Evolutionary conservation across 2,797 vertebrate species (phyloP).

Genomic region (Rhadinocentrus ornatus): DNA sequence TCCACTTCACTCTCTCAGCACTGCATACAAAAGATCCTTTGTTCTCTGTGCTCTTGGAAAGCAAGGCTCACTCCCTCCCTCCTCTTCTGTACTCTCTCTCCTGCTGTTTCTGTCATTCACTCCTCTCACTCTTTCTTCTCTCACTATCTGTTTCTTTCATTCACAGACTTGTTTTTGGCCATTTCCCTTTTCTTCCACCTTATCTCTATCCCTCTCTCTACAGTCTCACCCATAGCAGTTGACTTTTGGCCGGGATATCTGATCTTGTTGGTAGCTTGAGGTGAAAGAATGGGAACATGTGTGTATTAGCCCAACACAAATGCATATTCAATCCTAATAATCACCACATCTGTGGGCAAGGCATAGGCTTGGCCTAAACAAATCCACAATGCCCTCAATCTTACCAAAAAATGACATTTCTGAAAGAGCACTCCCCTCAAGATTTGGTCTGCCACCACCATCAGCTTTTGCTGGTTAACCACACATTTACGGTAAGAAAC

Average conservation of each 20-base stretch:
- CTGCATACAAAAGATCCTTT: slow-evolving; percentile 86
- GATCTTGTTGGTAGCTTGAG: slow-evolving; percentile 22
- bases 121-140: slow-evolving; percentile 56
- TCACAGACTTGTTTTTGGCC: slow-evolving; percentile 53
- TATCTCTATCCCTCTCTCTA: slow-evolving; percentile 22
- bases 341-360: slow-evolving; percentile 28
- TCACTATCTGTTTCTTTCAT: slow-evolving; percentile 72
- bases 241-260: slow-evolving; percentile 26
- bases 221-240: slow-evolving; percentile 18
- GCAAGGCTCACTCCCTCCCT: slow-evolving; percentile 79
- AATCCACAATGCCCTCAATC: slow-evolving; percentile 56
- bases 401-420: slow-evolving; percentile 53
- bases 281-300: slow-evolving; percentile 23
- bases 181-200: slow-evolving; percentile 19
- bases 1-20: slow-evolving; percentile 84
- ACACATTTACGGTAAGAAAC: slow-evolving; percentile 79
- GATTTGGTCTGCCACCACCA: slow-evolving; percentile 65
- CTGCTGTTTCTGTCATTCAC: slow-evolving; percentile 68
- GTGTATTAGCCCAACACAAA: slow-evolving; percentile 15
- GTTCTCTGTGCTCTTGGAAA: slow-evolving; percentile 87
- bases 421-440: slow-evolving; percentile 53
- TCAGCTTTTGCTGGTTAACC: slow-evolving; percentile 83
- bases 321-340: slow-evolving; percentile 37
- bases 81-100: slow-evolving; percentile 28
- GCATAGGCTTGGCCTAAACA: slow-evolving; percentile 42